Evolutionary conservation across 2,113 vertebrate species (phyloP), one percentile per base, ranked within the genome.

Genomic region (Diadophis punctatus): DNA sequence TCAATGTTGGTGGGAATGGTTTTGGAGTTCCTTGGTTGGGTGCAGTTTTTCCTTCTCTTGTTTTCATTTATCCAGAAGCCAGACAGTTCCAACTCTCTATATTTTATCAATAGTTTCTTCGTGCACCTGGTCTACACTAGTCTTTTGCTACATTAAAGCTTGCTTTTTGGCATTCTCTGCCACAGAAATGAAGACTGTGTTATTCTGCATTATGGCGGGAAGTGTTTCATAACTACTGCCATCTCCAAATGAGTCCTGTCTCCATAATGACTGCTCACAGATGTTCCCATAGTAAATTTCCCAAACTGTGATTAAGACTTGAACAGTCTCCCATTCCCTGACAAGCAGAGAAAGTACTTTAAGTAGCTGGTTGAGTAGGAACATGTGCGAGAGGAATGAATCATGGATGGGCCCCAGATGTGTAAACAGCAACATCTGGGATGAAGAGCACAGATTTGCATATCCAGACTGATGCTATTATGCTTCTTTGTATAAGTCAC

Each of bases 241-340:
- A 2, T 8, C 94, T 94, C 90, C 12, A 93, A 93, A 88, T 27
- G 0, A 80, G 80, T 0, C 74, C 94, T 94, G 94, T 93, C 88
- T 68, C 95, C 92, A 6, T 93, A 94, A 96, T 94, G 96, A 93
- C 93, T 92, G 92, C 91, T 94, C 96, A 95, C 96, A 97, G 96
- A 96, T 96, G 96, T 96, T 96, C 92, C 12, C 43, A 56, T 91
- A 94, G 94, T 39, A 96, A 96, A 95, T 95, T 94, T 91, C 94
- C 95, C 92, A 91, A 96, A 95, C 95, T 68, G 56, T 86, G 94
- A 95, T 90, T 94, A 94, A 96, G 90, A 53, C 93, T 92, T 92
- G 93, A 96, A 91, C 94, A 95, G 93, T 92, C 94, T 96, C 87
- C 96, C 89, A 49, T 58, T 92, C 90, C 87, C 94, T 84, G 58